phyloP scores from a whole-genome alignment of 2,888 invertebrate species.

The Cremastinae sp. region DNA sequence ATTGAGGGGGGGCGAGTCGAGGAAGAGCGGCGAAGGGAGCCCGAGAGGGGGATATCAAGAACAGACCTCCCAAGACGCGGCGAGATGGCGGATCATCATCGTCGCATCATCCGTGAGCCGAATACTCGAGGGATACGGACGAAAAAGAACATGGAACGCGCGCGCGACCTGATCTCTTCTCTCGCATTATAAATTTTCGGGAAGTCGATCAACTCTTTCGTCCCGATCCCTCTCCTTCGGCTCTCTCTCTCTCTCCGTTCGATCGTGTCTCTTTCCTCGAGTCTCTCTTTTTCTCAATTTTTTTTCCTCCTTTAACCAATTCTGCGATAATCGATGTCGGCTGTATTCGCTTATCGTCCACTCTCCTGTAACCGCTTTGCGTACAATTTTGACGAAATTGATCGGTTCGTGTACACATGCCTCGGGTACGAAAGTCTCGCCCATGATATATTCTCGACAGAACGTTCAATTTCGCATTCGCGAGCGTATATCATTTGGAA shows the following conservation, averaged over 20 bases:
- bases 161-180: constrained; percentile 45
- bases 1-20: constrained; percentile 57
- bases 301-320: constrained; percentile 37
- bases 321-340: constrained; percentile 51
- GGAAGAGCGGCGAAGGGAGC: constrained; percentile 61
- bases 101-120: constrained; percentile 79
- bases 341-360: constrained; percentile 17
- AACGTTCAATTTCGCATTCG: constrained; percentile 46
- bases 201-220: constrained; percentile 64
- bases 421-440: constrained; percentile 3
- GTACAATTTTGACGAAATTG: constrained; percentile 47
- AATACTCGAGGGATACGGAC: constrained; percentile 67
- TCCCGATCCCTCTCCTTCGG: constrained; percentile 2
- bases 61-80: constrained; percentile 80
- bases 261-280: constrained; percentile 27
- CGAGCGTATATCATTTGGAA: constrained; percentile 3
- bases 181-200: constrained; percentile 67
- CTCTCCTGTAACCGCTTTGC: constrained; percentile 4
- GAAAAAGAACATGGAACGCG: constrained; percentile 28
- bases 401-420: constrained; percentile 22
- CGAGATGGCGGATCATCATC: constrained; percentile 80
- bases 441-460: constrained; percentile 11
- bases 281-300: constrained; percentile 19
- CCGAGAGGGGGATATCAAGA: constrained; percentile 76
- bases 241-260: constrained; percentile 11